Percentiles rank a stretch among this genome's conserved stretches.
phyloP scores from a whole-genome alignment of 2,113 vertebrate species.

The Rhabdomys dilectus region DNA sequence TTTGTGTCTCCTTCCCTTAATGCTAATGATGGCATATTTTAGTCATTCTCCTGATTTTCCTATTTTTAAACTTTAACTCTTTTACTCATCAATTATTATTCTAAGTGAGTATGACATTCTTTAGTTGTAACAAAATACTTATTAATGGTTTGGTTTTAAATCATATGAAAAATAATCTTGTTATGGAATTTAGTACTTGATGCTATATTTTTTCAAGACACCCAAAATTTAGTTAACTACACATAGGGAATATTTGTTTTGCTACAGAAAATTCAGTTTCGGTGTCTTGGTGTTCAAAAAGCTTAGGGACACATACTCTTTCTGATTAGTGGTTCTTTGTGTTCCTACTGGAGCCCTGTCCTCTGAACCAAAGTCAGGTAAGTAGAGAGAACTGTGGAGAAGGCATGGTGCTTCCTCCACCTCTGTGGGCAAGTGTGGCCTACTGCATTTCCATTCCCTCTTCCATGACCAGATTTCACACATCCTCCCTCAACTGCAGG shows the following conservation, averaged over 20 bases:
- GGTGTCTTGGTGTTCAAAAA: background rate
- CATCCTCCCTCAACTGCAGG: background rate
- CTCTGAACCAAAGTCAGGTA: background rate
- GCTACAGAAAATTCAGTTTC: background rate
- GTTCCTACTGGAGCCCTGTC: background rate
- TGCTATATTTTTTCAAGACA: background rate
- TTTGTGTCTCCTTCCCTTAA: background rate
- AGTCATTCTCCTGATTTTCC: background rate
- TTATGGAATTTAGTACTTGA: slow-evolving; percentile 1
- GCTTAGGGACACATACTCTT: background rate
- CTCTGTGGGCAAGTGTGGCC: background rate
- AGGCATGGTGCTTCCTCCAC: background rate
- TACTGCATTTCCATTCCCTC: background rate
- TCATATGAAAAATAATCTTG: slow-evolving; percentile 37
- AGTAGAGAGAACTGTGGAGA: background rate
- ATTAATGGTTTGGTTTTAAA: slow-evolving; percentile 23
- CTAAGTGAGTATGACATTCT: background rate
- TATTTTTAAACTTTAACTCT: slow-evolving; percentile 18
- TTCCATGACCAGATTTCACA: background rate
- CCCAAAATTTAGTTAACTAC: background rate
- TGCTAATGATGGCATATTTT: background rate
- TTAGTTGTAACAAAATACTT: slow-evolving; percentile 12
- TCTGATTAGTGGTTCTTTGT: background rate
- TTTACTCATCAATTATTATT: slow-evolving; percentile 4
- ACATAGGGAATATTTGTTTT: slow-evolving; percentile 29